These are phyloP conservation scores for Drosophila affinis DNA, from an alignment of 2,888 invertebrate genomes.

Conservation along the genomic window DNA sequence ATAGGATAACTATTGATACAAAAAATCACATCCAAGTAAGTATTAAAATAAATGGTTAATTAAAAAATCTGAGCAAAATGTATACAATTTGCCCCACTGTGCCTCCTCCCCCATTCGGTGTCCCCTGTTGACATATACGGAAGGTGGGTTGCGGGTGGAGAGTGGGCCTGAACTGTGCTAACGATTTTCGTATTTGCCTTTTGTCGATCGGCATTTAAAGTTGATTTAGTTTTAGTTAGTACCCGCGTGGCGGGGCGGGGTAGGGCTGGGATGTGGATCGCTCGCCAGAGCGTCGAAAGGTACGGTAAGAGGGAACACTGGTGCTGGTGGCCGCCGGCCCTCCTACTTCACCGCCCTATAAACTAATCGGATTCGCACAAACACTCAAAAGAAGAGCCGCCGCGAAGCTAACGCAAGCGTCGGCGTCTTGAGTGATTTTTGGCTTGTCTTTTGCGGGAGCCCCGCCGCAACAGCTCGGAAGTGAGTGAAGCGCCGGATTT, in stretches of 20 bases:
- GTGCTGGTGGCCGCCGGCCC: slow-evolving; percentile 19
- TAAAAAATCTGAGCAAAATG: neutral
- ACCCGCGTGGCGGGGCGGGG: neutral
- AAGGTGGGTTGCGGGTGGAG: slow-evolving; percentile 4
- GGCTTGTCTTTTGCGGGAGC: slow-evolving; percentile 18
- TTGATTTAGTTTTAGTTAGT: slow-evolving; percentile 54
- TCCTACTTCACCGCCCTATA: slow-evolving; percentile 41
- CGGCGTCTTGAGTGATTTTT: slow-evolving; percentile 46
- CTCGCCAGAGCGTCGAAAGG: neutral
- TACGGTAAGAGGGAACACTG: neutral
- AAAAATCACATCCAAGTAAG: neutral
- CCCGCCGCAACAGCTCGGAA: neutral
- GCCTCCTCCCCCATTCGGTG: slow-evolving; percentile 26
- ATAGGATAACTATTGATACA: neutral
- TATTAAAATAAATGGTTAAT: neutral
- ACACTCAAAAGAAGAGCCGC: slow-evolving; percentile 6
- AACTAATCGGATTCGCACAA: slow-evolving; percentile 32
- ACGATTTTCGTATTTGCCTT: slow-evolving; percentile 68
- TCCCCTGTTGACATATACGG: neutral
- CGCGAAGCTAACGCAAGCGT: slow-evolving; percentile 21
- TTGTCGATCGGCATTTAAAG: slow-evolving; percentile 58
- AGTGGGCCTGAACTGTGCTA: slow-evolving; percentile 45
- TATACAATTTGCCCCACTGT: slow-evolving; percentile 26
- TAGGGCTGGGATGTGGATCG: slow-evolving; percentile 20
- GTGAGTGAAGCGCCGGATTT: slow-evolving; percentile 45